Evolutionary conservation across 2,888 invertebrate species (phyloP).

Genomic region (Nineta flava): DNA sequence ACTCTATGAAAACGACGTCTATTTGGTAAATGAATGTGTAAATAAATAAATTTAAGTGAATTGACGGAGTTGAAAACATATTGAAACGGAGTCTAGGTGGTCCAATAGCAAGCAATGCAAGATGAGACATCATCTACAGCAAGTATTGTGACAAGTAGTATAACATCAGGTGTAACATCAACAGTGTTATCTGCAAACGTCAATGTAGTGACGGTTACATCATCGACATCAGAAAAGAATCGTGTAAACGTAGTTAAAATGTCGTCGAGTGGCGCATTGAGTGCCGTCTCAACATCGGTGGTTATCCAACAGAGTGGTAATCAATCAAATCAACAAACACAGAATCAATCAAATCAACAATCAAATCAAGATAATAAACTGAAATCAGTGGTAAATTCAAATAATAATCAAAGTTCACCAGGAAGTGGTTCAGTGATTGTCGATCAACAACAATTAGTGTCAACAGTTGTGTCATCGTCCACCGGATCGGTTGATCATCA

Average conservation of each 20-base stretch:
- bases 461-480: neutral
- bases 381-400: neutral
- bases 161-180: neutral
- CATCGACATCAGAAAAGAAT: conserved; percentile 22
- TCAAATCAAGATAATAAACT: neutral
- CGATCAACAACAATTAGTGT: neutral
- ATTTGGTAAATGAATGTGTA: too few species aligned
- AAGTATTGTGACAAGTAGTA: neutral
- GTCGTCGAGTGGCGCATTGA: neutral
- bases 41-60: too few species aligned
- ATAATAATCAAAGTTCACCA: too few species aligned
- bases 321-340: neutral
- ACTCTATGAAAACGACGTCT: too few species aligned
- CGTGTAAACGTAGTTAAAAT: conserved; percentile 7
- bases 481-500: neutral
- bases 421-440: too few species aligned
- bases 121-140: conserved; percentile 21
- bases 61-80: too few species aligned
- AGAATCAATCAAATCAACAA: neutral
- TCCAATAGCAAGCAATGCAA: conserved; percentile 30
- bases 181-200: too few species aligned
- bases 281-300: too few species aligned
- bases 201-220: conserved; percentile 9
- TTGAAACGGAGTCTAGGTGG: conserved; percentile 18
- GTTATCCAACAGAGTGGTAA: too few species aligned